A percentile compares a stretch with the other conserved stretches of the same genome.
Evolutionary conservation across 2,113 vertebrate species (phyloP).

Genomic region (Athene cunicularia): DNA sequence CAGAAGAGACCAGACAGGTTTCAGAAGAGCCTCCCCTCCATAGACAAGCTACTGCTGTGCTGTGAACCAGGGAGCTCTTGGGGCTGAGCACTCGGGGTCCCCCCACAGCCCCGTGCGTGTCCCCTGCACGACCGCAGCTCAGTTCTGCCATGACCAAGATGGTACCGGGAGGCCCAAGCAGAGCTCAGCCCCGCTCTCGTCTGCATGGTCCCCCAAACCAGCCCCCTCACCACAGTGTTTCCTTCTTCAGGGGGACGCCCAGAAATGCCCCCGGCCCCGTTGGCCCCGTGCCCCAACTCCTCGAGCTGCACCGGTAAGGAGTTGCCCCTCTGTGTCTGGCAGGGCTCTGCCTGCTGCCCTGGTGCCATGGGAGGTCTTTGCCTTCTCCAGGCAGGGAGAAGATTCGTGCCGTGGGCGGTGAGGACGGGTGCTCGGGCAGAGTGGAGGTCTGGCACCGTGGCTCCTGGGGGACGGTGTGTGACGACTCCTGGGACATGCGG

Average conservation of each 20-base stretch:
- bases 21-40: no score
- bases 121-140: neutral
- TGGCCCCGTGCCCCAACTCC: neutral
- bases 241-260: neutral
- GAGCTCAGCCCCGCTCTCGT: neutral
- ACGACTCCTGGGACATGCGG: neutral
- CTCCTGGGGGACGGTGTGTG: neutral
- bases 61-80: no score
- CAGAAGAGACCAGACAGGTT: no score
- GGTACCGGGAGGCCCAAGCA: rapidly evolving
- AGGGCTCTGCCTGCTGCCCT: neutral
- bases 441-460: neutral
- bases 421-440: neutral
- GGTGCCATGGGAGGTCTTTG: neutral
- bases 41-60: no score
- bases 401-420: neutral
- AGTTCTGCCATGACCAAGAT: no score
- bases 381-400: neutral
- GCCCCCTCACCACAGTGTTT: neutral
- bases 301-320: neutral
- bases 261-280: rapidly evolving
- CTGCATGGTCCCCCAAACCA: neutral
- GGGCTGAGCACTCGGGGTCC: no score
- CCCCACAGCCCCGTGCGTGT: no score
- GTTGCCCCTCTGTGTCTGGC: neutral